phyloP scores from a whole-genome alignment of 1,140 invertebrate genomes.

The Drosophila subobscura region DNA sequence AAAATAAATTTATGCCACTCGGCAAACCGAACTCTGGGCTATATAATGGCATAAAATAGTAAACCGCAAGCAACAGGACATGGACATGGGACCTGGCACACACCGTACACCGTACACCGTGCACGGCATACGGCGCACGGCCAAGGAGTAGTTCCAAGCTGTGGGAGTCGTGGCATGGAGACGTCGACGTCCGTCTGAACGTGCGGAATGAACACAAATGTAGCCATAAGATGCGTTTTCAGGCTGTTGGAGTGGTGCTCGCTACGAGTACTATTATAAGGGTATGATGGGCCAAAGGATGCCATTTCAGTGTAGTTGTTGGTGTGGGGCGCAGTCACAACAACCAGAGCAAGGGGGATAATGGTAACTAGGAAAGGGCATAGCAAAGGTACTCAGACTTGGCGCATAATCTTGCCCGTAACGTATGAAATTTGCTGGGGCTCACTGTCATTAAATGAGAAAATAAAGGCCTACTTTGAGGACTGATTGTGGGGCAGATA shows the following conservation, averaged over 20 bases:
- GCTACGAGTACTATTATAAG: neutral
- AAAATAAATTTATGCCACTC: constrained; percentile 76
- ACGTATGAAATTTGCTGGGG: too few relatives aligned
- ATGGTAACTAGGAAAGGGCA: too few relatives aligned
- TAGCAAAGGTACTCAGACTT: too few relatives aligned
- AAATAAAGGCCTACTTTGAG: too few relatives aligned
- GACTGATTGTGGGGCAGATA: too few relatives aligned
- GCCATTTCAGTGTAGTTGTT: neutral
- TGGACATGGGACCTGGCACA: constrained; percentile 12
- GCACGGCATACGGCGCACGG: constrained; percentile 17
- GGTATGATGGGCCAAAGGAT: neutral
- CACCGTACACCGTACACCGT: constrained; percentile 10
- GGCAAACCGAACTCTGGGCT: constrained; percentile 62
- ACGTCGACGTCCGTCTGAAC: constrained; percentile 41
- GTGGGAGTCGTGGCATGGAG: neutral
- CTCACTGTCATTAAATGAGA: too few relatives aligned
- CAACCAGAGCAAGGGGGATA: too few relatives aligned
- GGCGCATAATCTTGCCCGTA: too few relatives aligned
- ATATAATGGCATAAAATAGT: constrained; percentile 74
- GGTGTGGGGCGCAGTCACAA: too few relatives aligned
- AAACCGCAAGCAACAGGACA: constrained; percentile 64
- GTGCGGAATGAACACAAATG: constrained; percentile 54
- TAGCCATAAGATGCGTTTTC: constrained; percentile 55
- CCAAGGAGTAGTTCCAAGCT: constrained; percentile 8
- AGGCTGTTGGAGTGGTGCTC: constrained; percentile 1